Conservation (phyloP, 1,140 invertebrate genomes). For the Campodea augens region DNA sequence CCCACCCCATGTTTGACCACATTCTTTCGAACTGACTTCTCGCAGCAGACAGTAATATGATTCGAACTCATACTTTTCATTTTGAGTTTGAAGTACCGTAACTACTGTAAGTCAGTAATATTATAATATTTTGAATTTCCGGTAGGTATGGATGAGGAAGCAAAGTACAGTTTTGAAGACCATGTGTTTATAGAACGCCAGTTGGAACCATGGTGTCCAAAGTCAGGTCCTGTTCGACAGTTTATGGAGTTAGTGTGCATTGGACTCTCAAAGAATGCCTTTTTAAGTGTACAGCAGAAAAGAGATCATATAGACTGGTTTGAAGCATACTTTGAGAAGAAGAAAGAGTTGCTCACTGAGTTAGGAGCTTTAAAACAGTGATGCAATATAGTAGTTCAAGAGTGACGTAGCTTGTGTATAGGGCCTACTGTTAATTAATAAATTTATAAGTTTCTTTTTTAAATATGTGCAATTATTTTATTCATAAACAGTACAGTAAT, state of each 20-base stretch:
- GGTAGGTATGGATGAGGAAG: conserved; percentile 63
- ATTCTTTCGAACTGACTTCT: no score
- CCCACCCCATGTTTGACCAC: no score
- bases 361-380: conserved; percentile 27
- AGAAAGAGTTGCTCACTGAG: conserved; percentile 49
- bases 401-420: no score
- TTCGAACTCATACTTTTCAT: no score
- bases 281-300: conserved; percentile 71
- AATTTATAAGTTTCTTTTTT: no score
- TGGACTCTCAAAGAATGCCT: conserved; percentile 88
- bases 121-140: conserved; percentile 16
- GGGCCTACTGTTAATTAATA: no score
- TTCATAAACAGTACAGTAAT: no score
- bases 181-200: conserved; percentile 83
- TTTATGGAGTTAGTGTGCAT: conserved; percentile 93
- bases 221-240: conserved; percentile 68
- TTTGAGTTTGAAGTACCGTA: no score
- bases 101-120: no score
- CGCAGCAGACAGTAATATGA: no score
- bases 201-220: conserved; percentile 72
- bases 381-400: no score
- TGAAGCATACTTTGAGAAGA: conserved; percentile 69
- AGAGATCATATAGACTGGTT: conserved; percentile 83
- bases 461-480: no score
- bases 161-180: conserved; percentile 62